Percentiles rank a stretch among this genome's conserved stretches.
Conservation (phyloP, 2,888 invertebrate genomes). For the Standfussiana lucernea region DNA sequence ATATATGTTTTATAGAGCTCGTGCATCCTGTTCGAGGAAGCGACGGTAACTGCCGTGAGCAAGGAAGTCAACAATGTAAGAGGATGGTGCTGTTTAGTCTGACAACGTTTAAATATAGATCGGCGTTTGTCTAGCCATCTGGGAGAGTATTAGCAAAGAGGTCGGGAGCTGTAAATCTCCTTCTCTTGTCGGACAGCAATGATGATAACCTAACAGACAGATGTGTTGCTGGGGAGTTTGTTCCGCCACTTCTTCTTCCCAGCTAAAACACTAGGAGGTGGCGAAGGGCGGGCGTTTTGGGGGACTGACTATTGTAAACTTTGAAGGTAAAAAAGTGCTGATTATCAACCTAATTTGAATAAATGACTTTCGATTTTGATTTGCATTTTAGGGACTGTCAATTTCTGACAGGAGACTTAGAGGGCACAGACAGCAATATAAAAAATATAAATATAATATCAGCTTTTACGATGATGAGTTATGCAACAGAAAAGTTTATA, state of each 20-base stretch:
- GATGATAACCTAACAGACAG: too few species aligned
- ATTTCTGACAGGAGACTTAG: neutral
- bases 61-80: conserved; percentile 51
- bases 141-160: neutral
- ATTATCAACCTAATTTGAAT: too few species aligned
- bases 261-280: too few species aligned
- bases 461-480: neutral
- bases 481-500: neutral
- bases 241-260: too few species aligned
- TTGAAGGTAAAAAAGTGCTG: too few species aligned
- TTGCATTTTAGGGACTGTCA: neutral
- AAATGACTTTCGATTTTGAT: too few species aligned
- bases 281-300: too few species aligned
- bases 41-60: conserved; percentile 44
- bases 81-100: conserved; percentile 57
- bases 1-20: conserved; percentile 64
- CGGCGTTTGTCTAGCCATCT: conserved; percentile 13
- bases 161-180: neutral
- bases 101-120: conserved; percentile 39
- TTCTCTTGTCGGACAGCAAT: neutral
- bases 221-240: too few species aligned
- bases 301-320: too few species aligned
- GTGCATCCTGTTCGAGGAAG: conserved; percentile 55
- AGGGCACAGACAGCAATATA: fast-evolving
- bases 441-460: too few species aligned